A percentile compares a stretch with the other conserved stretches of the same genome.
These are phyloP conservation scores for Acrocephalus arundinaceus DNA, from an alignment of 2,113 vertebrate genomes.

Conservation along the genomic window DNA sequence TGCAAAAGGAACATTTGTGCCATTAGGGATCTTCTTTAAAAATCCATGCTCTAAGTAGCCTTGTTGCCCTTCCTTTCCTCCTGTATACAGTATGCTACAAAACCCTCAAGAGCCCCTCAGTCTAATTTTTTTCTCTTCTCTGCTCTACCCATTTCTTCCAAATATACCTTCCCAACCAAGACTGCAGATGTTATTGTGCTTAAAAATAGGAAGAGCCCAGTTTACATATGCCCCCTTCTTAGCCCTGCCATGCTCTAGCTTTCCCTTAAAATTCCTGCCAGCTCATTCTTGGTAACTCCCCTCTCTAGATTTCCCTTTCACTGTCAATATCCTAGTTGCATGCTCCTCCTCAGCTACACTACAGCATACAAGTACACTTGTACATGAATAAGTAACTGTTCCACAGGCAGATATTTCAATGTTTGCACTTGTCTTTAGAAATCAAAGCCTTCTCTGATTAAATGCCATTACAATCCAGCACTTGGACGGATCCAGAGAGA, in stretches of 20 bases:
- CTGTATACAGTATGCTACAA: not conserved
- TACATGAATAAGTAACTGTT: slow-evolving; percentile 56
- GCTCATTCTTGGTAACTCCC: not conserved
- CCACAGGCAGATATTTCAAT: slow-evolving; percentile 56
- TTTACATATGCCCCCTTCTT: not conserved
- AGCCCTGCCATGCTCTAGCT: not conserved
- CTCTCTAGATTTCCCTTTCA: not conserved
- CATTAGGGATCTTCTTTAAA: not conserved
- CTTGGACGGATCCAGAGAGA: slow-evolving; percentile 61
- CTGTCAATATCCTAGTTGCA: not conserved
- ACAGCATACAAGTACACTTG: not conserved
- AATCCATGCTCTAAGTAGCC: not conserved
- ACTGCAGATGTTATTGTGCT: not conserved
- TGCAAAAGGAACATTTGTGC: not conserved
- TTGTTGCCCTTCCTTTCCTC: not conserved
- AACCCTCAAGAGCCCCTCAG: not conserved
- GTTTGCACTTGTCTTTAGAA: slow-evolving; percentile 71
- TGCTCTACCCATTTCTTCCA: not conserved
- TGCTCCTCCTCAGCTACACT: not conserved
- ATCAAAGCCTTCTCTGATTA: slow-evolving; percentile 73
- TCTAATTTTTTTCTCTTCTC: not conserved
- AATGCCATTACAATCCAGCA: slow-evolving; percentile 64
- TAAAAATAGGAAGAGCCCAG: not conserved
- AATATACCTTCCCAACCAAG: not conserved
- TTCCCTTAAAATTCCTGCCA: not conserved